Base-by-base conservation (phyloP, 2,888 invertebrate genomes). In the Eugnorisma glareosa region DNA sequence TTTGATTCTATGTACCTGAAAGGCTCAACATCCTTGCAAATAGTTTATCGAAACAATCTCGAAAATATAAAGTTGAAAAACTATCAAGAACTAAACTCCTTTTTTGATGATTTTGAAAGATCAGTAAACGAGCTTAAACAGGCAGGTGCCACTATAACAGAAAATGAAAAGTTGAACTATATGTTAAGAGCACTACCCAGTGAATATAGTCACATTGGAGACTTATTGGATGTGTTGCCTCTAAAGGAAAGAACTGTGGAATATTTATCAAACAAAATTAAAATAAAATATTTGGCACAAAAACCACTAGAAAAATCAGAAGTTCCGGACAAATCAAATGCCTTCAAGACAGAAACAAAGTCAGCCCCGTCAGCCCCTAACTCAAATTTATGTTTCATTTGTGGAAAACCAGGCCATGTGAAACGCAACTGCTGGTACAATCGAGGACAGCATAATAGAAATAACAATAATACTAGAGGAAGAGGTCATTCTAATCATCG, bases 101-200 rank as follows among this genome's bases (percentile, higher is more conserved):
- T 61, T 21, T 61, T 61, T 24, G 63, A 63, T 24, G 35, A 63
- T 37, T 63, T 63, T 37, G 37, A 63, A 63, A 63, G 24, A 37
- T 63, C 24, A 37, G 24, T 63, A 63, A 63, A 63, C 63, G 63
- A 63, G 24, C 24, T 63, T 24, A 63, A 63, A 37, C 63, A 63
- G 37, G 63, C 63, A 11, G 37, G 63, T 35, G 63, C 63, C 6
- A 37, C 37, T 37, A 37, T 37, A 35, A 4, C 21, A 13, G 37
- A 37, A 63, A 35, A 37, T 37, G 63, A 63, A 24, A 63, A 63
- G 24, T 24, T 63, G 24, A 63, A 63, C 37, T 63, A 63, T 63
- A 63, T 35, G 63, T 63, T 63, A 24, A 63, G 24, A 37, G 35
- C 63, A 24, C 13, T 63, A 37, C 63, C 63, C 10, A 35, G 13